These are phyloP conservation scores for Oxycera nigricornis DNA, from an alignment of 2,888 invertebrate species.

Conservation along the genomic window DNA sequence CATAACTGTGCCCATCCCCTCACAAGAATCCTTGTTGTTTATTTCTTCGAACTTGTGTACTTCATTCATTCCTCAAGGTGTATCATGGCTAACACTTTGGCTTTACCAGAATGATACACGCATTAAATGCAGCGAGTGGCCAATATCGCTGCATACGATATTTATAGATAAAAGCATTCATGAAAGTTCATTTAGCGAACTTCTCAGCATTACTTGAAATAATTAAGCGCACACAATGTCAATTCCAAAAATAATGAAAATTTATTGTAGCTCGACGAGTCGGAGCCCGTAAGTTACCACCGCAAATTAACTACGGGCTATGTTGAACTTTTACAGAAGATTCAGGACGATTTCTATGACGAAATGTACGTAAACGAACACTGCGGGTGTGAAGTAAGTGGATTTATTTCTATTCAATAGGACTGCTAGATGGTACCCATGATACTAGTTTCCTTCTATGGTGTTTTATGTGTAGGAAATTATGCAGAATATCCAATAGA, in stretches of 20 bases:
- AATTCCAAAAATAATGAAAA: constrained; percentile 7
- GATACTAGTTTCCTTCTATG: constrained; percentile 13
- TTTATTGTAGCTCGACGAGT: constrained; percentile 30
- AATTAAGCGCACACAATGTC: not conserved
- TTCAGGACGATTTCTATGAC: constrained; percentile 18
- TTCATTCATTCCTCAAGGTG: no score
- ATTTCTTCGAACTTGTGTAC: no score
- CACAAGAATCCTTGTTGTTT: no score
- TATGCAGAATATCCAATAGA: not conserved
- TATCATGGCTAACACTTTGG: no score
- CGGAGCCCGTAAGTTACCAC: constrained; percentile 12
- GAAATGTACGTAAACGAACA: constrained; percentile 1
- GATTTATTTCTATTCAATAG: constrained; percentile 1
- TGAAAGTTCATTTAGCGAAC: constrained; percentile 3
- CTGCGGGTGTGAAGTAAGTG: constrained; percentile 21
- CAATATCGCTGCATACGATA: not conserved
- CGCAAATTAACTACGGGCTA: constrained; percentile 17
- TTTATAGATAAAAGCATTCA: constrained; percentile 7
- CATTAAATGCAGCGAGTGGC: not conserved
- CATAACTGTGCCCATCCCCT: no score
- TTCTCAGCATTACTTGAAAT: not conserved
- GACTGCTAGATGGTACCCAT: constrained; percentile 14
- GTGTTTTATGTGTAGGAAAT: not conserved
- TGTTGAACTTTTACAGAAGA: constrained; percentile 29
- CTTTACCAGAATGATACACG: not conserved